These are phyloP conservation scores for Pseudolaguvia tuberculata DNA, from an alignment of 2,113 vertebrate species.

Conservation along the genomic window DNA sequence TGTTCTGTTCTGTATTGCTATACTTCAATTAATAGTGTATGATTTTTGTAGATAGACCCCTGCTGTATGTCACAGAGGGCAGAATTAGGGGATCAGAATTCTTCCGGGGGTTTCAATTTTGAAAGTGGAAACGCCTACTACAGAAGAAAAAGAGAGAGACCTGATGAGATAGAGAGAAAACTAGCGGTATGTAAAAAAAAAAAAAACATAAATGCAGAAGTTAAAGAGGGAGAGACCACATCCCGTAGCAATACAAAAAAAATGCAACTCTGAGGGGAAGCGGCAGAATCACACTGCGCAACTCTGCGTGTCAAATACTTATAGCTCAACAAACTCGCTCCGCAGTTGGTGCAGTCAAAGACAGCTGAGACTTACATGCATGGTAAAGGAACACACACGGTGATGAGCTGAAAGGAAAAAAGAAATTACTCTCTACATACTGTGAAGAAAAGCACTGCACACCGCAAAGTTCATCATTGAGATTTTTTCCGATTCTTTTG, in stretches of 20 bases:
- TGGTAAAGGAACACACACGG: not conserved
- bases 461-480: not conserved
- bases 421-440: not conserved
- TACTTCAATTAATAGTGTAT: not conserved
- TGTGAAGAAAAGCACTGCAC: not conserved
- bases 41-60: not conserved
- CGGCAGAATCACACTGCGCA: conserved; percentile 32
- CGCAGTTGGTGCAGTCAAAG: conserved; percentile 11
- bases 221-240: conserved; percentile 45
- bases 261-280: conserved; percentile 43
- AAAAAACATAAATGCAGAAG: conserved; percentile 44
- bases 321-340: not conserved
- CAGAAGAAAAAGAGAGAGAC: conserved; percentile 33
- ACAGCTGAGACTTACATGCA: conserved; percentile 7
- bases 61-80: not conserved
- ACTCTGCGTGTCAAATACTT: not conserved
- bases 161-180: not conserved
- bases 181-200: conserved; percentile 25
- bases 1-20: not conserved
- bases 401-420: not conserved
- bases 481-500: no score
- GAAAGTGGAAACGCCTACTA: conserved; percentile 42
- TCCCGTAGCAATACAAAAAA: conserved; percentile 40
- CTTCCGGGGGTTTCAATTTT: not conserved
- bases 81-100: no score